These are phyloP conservation scores for Nyctibius grandis DNA, from an alignment of 2,797 vertebrate genomes.

Conservation along the genomic window DNA sequence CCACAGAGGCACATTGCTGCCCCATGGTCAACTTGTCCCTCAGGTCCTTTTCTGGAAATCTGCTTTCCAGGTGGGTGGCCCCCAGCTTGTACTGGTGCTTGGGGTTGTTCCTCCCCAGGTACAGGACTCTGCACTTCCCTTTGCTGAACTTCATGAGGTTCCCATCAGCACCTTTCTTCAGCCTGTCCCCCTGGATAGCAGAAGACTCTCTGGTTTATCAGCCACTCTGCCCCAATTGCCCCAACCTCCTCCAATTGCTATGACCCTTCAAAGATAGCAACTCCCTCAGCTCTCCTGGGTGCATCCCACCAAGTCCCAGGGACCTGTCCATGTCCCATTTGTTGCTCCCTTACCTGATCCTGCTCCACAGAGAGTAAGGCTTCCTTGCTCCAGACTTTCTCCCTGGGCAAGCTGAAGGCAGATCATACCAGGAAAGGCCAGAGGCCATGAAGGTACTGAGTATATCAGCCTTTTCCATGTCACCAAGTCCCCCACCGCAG, in stretches of 20 bases:
- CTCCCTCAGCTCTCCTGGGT: neutral
- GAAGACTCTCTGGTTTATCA: neutral
- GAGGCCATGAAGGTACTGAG: neutral
- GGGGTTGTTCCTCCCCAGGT: neutral
- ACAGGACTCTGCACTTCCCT: neutral
- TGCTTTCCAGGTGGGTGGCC: neutral
- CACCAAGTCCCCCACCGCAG: neutral
- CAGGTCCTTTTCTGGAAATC: neutral
- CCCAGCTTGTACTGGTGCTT: neutral
- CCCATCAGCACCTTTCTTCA: neutral
- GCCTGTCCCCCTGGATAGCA: neutral
- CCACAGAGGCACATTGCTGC: too few relatives aligned
- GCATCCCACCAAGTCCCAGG: neutral
- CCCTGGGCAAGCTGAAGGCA: neutral
- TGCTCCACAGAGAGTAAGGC: neutral
- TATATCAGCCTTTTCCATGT: neutral
- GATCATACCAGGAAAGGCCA: too few relatives aligned
- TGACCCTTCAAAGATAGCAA: neutral
- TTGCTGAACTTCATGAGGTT: neutral
- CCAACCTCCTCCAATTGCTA: neutral
- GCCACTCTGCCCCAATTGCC: neutral
- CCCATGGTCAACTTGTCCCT: neutral
- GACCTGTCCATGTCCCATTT: fast-evolving
- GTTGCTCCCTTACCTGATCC: neutral
- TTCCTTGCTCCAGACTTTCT: neutral